Percentiles rank a stretch among this genome's conserved stretches.
These are phyloP conservation scores for Strix uralensis DNA, from an alignment of 2,113 vertebrate genomes.

Conservation along the genomic window DNA sequence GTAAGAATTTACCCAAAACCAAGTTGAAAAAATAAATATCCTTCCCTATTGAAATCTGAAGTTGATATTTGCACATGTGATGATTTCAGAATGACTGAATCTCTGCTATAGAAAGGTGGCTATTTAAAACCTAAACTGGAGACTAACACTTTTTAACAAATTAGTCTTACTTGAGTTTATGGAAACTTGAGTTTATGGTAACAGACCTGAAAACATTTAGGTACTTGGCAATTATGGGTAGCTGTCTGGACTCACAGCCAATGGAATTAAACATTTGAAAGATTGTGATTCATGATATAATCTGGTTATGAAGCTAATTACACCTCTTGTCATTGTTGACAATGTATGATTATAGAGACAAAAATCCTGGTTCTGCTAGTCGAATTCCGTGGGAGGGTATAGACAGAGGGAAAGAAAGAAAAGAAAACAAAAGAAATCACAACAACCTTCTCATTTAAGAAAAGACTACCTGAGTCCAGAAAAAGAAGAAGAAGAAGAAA, in stretches of 20 bases:
- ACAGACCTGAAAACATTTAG: background rate
- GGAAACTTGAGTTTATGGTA: background rate
- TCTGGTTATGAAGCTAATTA: slow-evolving; percentile 51
- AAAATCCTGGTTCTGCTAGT: slow-evolving; percentile 30
- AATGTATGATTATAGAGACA: slow-evolving; percentile 20
- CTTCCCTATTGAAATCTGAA: background rate
- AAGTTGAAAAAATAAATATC: background rate
- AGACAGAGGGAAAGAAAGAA: background rate
- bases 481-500: background rate
- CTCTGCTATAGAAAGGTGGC: background rate
- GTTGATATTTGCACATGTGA: background rate
- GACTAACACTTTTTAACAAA: background rate
- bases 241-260: slow-evolving; percentile 22
- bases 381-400: background rate
- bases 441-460: background rate
- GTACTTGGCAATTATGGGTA: background rate
- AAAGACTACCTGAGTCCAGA: background rate
- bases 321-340: slow-evolving; percentile 10
- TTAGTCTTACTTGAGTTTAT: background rate
- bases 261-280: slow-evolving; percentile 5
- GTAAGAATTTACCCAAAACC: background rate
- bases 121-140: background rate
- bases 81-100: background rate
- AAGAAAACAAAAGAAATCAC: background rate
- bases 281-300: background rate